Base-by-base conservation (phyloP, 2,888 invertebrate genomes). In the Exocentrus adspersus region DNA sequence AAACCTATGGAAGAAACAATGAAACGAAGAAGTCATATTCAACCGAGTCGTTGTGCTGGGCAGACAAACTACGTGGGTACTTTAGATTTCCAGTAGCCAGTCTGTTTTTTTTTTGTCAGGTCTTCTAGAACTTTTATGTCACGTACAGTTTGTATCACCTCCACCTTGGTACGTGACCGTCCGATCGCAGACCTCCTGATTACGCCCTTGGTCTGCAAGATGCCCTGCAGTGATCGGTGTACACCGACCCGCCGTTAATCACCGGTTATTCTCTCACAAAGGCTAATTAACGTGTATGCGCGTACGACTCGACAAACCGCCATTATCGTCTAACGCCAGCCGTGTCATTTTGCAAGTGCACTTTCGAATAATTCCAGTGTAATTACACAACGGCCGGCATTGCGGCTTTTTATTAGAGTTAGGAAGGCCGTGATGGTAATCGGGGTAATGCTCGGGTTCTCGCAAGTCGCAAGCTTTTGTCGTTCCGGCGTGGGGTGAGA, bases 251-350 rank as follows among this genome's bases (percentile, higher is more conserved):
- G 30, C 57, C 45, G 28, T 30, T 46, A 57, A 57, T 46, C 46
- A 46, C 21, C 46, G 46, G 57, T 32, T 57, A 57, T 57, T 46
- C 57, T 46, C 54, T 14, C 32, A 32, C 19, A 43, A 43, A 46
- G 50, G 56, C 28, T 56, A 62, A 50, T 62, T 42, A 46, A 46
- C 60, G 19, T 54, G 53, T 60, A 19, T 61, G 28, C 41, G 24
- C 30, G 45, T 61, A 61, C 60, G 45, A 54, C 41, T 32, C 61
- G 56, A 51, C 56, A 62, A 62, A 62, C 48, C 20, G 61, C 56
- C 43, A 62, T 51, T 43, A 54, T 48, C 32, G 10, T 56, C 43
- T 46, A 51, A 56, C 51, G 56, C 61, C 43, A 17, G 19, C 32
- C 54, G 51, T 62, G 61, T 62, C 56, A 56, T 62, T 56, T 30